These are phyloP conservation scores for Aphrophora alni DNA, from an alignment of 2,888 invertebrate species.

Conservation along the genomic window DNA sequence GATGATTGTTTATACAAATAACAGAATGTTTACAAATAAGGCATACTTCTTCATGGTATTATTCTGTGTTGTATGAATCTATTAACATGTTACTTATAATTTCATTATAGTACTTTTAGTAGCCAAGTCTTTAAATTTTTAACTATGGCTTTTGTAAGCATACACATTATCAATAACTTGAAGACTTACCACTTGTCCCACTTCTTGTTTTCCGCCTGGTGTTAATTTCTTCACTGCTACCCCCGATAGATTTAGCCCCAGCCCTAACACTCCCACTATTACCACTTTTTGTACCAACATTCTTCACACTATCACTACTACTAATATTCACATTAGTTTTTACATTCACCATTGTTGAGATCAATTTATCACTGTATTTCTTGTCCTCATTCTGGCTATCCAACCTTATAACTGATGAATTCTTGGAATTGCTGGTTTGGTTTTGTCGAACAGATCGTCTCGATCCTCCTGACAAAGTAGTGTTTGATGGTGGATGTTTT, in stretches of 20 bases:
- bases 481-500: slow-evolving; percentile 19
- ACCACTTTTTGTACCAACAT: slow-evolving; percentile 23
- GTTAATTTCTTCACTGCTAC: slow-evolving; percentile 45
- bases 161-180: no score
- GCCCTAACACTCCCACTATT: slow-evolving; percentile 30
- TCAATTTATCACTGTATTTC: slow-evolving; percentile 38
- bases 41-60: no score
- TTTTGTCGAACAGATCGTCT: not conserved
- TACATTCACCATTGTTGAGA: slow-evolving; percentile 27
- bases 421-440: not conserved
- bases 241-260: slow-evolving; percentile 26
- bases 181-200: slow-evolving; percentile 47
- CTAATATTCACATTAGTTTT: slow-evolving; percentile 23
- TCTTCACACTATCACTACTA: slow-evolving; percentile 25
- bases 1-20: no score
- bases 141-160: no score
- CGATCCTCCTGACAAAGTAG: not conserved
- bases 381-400: slow-evolving; percentile 23
- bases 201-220: slow-evolving; percentile 53
- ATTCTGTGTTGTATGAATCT: no score
- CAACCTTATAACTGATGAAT: not conserved
- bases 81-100: no score
- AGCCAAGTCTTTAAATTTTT: no score
- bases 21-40: no score
- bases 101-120: no score